Percentiles rank a stretch among this genome's conserved stretches.
Evolutionary conservation across 92 coral and sea anemone species (phyloP).

Genomic region (Zoanthus sansibaricus): DNA sequence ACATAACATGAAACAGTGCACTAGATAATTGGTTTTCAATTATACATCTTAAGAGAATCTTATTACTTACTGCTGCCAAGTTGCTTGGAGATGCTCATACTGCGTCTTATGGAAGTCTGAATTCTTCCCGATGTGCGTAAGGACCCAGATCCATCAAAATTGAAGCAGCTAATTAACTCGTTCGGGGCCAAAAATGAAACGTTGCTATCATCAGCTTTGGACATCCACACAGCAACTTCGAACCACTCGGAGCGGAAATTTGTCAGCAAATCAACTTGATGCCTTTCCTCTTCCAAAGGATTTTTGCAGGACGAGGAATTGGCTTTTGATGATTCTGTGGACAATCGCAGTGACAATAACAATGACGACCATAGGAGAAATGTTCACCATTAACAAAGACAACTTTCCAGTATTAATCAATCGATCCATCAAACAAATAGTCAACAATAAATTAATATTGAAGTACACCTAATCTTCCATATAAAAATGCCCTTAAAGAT

Average conservation of each 20-base stretch:
- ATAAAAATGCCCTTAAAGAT: no score
- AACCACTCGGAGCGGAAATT: conserved; percentile 89
- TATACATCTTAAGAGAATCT: no score
- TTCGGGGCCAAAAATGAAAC: conserved; percentile 74
- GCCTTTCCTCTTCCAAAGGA: conserved; percentile 48
- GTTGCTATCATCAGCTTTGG: conserved; percentile 14
- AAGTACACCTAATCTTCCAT: no score
- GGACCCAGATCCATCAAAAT: conserved; percentile 40
- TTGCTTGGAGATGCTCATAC: conserved; percentile 31
- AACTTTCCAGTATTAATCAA: no score
- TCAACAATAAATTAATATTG: no score
- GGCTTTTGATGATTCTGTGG: conserved; percentile 44
- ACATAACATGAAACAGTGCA: no score
- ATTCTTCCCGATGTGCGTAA: conserved; percentile 22
- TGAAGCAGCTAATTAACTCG: conserved; percentile 31
- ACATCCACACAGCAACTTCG: conserved; percentile 77
- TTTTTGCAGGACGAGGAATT: conserved; percentile 28
- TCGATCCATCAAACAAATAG: no score
- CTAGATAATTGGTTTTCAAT: no score
- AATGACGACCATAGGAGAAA: neutral
- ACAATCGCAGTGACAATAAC: neutral
- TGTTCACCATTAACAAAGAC: neutral
- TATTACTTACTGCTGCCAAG: conserved; percentile 39
- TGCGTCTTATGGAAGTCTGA: conserved; percentile 18
- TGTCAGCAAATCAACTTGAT: conserved; percentile 58